Conservation (phyloP, 2,888 invertebrate species). For the Macaria liturata region DNA sequence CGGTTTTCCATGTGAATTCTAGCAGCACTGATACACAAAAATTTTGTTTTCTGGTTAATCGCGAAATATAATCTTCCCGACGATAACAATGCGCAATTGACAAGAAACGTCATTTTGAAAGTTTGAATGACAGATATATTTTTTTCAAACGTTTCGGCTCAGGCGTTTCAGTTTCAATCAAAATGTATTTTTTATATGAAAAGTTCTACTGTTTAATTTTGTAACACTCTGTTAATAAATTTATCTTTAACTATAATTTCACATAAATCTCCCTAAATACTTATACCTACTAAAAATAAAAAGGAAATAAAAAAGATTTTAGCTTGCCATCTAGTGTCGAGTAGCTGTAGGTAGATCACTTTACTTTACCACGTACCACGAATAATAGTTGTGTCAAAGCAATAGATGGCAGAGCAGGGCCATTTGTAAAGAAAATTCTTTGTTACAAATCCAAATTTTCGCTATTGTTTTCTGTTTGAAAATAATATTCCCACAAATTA, state of each 20-base stretch:
- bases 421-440: too few relatives aligned
- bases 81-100: constrained; percentile 77
- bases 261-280: neutral
- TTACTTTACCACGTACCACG: too few relatives aligned
- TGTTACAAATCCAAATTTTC: too few relatives aligned
- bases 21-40: constrained; percentile 61
- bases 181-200: too few relatives aligned
- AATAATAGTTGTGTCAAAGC: too few relatives aligned
- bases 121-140: constrained; percentile 30
- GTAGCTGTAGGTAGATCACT: constrained; percentile 24
- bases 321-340: constrained; percentile 34
- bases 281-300: neutral
- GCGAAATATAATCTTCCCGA: constrained; percentile 69
- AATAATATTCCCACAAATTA: too few relatives aligned
- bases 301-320: neutral
- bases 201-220: too few relatives aligned
- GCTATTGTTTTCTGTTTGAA: too few relatives aligned
- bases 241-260: too few relatives aligned
- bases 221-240: too few relatives aligned
- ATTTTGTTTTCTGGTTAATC: constrained; percentile 62
- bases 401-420: neutral
- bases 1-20: constrained; percentile 74
- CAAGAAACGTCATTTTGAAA: constrained; percentile 75
- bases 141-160: constrained; percentile 11
- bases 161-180: too few relatives aligned